Evolutionary conservation across 2,888 invertebrate species (phyloP), one percentile per base, ranked within the genome.

Genomic region (Caenorhabditis becei): DNA sequence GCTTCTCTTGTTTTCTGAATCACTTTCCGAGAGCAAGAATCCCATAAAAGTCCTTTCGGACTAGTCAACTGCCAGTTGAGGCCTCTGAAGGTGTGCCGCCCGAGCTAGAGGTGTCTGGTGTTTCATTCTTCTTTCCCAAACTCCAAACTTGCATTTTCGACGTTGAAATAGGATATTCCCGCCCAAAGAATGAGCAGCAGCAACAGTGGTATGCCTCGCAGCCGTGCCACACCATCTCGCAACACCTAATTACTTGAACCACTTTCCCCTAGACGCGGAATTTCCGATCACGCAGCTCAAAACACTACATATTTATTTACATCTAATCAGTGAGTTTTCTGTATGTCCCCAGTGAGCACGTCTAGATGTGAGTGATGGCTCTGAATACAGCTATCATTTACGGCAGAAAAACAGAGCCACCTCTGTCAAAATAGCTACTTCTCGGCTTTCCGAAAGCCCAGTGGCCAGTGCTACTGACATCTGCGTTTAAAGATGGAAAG

Each of bases 91-190:
- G 59, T 59, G 59, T 24, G 24, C 59, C 10, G 58, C 59, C 18
- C 16, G 10, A 24, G 16, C 8, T 11, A 37, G 32, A 11, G 28
- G 54, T 14, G 35, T 2, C 23, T 54, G 54, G 26, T 54, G 54
- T 54, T 23, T 53, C 54, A 20, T 53, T 59, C 24, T 23, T 2
- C 11, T 16, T 26, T 4, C 28, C 18, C n/a, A 16, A 11, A 20
- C 11, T 10, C 37, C 28, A 14, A 58, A 65, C 58, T 51, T 54
- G 44, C 37, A 63, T 53, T 58, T 54, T 71, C 24, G 35, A 44
- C 51, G 37, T 37, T 74, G 66, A 66, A 74, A 74, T 66, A 58
- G 53, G 74, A 74, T 74, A 74, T 53, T 53, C 66, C 59, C 37
- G n/a, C n/a, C 58, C 53, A 63, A 53, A 65, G 59, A 66, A 59